A percentile compares a stretch with the other conserved stretches of the same genome.
Evolutionary conservation across 2,797 vertebrate species (phyloP).

Genomic region (Todus mexicanus): DNA sequence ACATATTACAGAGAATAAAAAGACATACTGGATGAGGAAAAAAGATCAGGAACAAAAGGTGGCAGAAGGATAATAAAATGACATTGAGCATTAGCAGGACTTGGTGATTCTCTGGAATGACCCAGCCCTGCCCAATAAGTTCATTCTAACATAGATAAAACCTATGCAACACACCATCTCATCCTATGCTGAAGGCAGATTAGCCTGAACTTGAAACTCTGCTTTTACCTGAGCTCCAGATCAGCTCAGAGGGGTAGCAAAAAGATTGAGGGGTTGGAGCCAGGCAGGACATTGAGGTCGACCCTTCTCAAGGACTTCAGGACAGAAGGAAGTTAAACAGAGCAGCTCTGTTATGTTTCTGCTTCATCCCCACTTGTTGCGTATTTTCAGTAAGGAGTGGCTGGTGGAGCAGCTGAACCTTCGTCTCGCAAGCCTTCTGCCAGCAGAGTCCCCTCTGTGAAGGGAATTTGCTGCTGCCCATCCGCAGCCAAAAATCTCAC

Average conservation of each 20-base stretch:
- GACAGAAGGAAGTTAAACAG: background rate
- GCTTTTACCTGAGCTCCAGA: background rate
- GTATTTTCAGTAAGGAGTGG: background rate
- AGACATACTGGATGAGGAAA: background rate
- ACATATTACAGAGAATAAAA: background rate
- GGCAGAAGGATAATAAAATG: background rate
- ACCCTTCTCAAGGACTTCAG: background rate
- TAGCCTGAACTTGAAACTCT: background rate
- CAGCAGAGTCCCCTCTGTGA: background rate
- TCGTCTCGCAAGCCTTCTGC: background rate
- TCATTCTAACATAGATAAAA: background rate
- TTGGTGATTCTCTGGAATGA: background rate
- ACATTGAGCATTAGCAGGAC: background rate
- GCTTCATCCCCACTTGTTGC: background rate
- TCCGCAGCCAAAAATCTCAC: constrained; percentile 10
- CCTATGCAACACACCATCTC: background rate
- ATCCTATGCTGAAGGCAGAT: background rate
- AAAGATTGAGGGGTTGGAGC: background rate
- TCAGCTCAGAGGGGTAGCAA: background rate
- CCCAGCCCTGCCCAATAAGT: background rate
- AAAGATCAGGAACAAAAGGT: background rate
- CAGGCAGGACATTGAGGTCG: background rate
- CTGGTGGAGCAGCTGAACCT: constrained; percentile 19
- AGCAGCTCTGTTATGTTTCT: background rate
- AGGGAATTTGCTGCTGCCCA: background rate